A percentile compares a stretch with the other conserved stretches of the same genome.
Evolutionary conservation across 2,888 invertebrate species (phyloP).

Genomic region (Himalopsyche japonica): DNA sequence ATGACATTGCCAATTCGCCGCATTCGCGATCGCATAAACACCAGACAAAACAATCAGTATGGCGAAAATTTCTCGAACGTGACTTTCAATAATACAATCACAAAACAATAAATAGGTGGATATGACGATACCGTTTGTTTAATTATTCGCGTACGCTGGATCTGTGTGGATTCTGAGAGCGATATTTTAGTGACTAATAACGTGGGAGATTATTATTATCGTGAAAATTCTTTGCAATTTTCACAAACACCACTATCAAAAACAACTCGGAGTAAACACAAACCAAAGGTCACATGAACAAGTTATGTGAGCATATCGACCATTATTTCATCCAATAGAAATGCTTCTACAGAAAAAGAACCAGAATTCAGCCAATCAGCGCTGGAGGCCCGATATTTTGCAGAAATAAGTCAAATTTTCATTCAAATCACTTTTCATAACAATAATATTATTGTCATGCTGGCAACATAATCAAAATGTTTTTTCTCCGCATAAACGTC

Average conservation of each 20-base stretch:
- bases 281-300: constrained; percentile 34
- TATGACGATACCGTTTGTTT: neutral
- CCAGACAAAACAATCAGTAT: constrained; percentile 31
- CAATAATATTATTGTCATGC: neutral
- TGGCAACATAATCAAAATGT: neutral
- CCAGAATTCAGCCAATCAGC: constrained; percentile 18
- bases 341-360: constrained; percentile 6
- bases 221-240: neutral
- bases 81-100: constrained; percentile 27
- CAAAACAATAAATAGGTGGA: neutral
- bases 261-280: constrained; percentile 26
- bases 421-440: neutral
- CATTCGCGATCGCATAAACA: constrained; percentile 19
- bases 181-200: constrained; percentile 16
- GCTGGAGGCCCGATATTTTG: constrained; percentile 17
- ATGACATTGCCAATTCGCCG: constrained; percentile 15
- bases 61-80: constrained; percentile 22
- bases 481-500: neutral
- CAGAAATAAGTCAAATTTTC: neutral
- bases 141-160: neutral
- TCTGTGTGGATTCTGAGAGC: neutral
- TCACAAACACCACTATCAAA: constrained; percentile 12
- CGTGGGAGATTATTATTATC: constrained; percentile 6
- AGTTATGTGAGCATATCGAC: constrained; percentile 25
- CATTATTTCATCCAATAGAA: constrained; percentile 26